phyloP scores from a whole-genome alignment of 2,888 invertebrate species.

The Tortricodes alternella region DNA sequence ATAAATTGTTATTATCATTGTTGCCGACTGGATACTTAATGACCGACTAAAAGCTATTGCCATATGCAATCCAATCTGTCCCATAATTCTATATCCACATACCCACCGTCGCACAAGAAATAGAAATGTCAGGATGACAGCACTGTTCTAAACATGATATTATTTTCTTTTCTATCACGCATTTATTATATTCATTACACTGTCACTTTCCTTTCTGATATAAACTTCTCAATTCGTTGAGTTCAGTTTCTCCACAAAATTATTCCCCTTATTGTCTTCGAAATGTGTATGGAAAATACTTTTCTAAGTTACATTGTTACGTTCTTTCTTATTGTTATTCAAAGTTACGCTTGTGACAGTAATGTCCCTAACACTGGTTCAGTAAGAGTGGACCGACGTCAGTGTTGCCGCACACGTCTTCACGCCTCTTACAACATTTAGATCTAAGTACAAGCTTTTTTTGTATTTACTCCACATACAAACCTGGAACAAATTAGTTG shows the following conservation, averaged over 20 bases:
- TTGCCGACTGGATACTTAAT: conserved; percentile 18
- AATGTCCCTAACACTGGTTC: conserved; percentile 16
- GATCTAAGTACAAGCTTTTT: conserved; percentile 17
- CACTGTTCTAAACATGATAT: conserved; percentile 16
- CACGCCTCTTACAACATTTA: conserved; percentile 14
- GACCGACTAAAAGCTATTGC: conserved; percentile 23
- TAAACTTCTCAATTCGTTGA: conserved; percentile 28
- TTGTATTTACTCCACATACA: neutral
- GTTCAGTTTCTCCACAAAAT: conserved; percentile 29
- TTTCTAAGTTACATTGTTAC: conserved; percentile 27
- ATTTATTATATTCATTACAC: conserved; percentile 20
- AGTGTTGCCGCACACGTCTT: conserved; percentile 8
- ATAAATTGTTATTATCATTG: conserved; percentile 12
- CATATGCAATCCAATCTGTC: conserved; percentile 20
- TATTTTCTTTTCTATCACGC: conserved; percentile 22
- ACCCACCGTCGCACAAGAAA: conserved; percentile 3
- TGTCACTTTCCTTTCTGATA: conserved; percentile 29
- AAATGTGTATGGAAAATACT: conserved; percentile 28
- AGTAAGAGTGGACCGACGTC: conserved; percentile 14
- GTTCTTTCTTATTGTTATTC: conserved; percentile 31
- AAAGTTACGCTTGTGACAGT: conserved; percentile 23
- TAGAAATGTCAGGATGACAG: conserved; percentile 27
- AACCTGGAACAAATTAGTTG: conserved; percentile 18
- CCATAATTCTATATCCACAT: conserved; percentile 19
- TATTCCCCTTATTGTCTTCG: conserved; percentile 29